phyloP scores from a whole-genome alignment of 2,113 vertebrate species.

The Dicrurus megarhynchus region DNA sequence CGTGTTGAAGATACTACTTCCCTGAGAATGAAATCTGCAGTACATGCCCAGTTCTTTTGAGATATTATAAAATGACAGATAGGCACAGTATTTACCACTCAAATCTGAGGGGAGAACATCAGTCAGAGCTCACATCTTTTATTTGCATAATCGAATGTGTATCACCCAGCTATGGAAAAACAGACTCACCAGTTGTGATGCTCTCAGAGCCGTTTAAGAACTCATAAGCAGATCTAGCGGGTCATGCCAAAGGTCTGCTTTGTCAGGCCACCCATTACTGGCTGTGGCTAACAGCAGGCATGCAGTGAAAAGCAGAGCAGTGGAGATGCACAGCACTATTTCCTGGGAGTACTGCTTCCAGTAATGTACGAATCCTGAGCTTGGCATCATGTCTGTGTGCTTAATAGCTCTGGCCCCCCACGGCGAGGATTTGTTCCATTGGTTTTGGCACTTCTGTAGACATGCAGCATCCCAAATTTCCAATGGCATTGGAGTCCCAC shows the following conservation, averaged over 20 bases:
- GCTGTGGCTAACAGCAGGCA: not conserved
- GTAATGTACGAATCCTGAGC: not conserved
- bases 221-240: not conserved
- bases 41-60: not conserved
- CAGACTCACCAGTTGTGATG: not conserved
- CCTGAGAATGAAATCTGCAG: not conserved
- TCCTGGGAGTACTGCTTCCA: not conserved
- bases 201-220: not conserved
- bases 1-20: not conserved
- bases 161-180: not conserved
- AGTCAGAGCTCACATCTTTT: not conserved
- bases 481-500: not conserved
- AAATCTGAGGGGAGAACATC: not conserved
- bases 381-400: not conserved
- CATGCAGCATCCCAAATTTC: not conserved
- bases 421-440: not conserved
- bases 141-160: not conserved
- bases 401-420: not conserved
- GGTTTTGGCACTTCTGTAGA: not conserved
- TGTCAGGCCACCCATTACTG: not conserved
- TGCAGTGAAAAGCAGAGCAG: not conserved
- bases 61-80: not conserved
- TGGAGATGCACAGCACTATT: rapidly evolving
- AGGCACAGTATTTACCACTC: not conserved
- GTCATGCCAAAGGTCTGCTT: not conserved